Conservation (phyloP, 2,797 vertebrate genomes). For the Myotis vivesi region DNA sequence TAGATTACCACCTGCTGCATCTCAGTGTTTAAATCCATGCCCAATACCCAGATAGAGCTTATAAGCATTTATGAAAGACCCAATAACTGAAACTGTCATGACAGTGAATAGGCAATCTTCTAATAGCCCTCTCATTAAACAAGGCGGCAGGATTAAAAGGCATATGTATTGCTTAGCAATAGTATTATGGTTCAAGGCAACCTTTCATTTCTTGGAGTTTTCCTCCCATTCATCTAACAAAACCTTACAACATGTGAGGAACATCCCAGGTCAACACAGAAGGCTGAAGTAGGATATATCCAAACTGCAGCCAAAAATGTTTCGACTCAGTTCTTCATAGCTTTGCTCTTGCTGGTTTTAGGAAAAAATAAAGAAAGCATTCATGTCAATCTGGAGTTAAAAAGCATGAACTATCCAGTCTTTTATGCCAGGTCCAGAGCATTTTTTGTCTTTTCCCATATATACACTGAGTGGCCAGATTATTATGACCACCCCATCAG, state of each 20-base stretch:
- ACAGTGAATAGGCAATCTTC: neutral
- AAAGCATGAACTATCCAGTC: conserved; percentile 9
- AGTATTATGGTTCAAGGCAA: neutral
- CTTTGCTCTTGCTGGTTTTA: conserved; percentile 17
- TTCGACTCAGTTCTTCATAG: neutral
- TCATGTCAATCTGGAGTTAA: neutral
- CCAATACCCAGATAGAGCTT: neutral
- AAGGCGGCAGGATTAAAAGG: neutral
- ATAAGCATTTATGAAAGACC: neutral
- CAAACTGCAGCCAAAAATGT: neutral
- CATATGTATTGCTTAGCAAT: neutral
- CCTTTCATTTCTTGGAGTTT: neutral
- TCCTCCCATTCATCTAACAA: neutral
- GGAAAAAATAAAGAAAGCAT: neutral
- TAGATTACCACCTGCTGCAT: neutral
- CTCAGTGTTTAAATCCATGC: neutral
- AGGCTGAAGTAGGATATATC: neutral
- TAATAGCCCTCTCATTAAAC: neutral
- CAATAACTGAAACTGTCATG: neutral
- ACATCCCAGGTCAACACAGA: neutral
- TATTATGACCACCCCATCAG: no score
- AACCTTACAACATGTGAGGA: neutral
- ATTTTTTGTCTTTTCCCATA: neutral
- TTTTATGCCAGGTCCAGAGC: neutral
- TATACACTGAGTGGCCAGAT: no score